Base-by-base conservation (phyloP, 2,888 invertebrate species). In the Prosapia bicincta region DNA sequence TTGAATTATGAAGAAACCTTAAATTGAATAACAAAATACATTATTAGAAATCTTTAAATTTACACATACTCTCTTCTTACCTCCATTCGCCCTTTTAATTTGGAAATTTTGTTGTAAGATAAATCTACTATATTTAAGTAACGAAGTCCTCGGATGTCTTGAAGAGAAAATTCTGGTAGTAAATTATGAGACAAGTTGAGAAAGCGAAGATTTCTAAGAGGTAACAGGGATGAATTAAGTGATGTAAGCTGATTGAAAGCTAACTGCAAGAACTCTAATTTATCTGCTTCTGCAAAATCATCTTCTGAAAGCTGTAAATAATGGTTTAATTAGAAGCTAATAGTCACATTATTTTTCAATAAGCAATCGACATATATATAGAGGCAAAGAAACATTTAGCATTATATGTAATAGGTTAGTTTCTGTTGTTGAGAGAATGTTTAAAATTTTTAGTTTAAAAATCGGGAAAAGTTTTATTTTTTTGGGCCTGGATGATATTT, bases 131-230 rank as follows among this genome's bases (percentile, higher is more conserved):
- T 87, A 69, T 89, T 89, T n/a, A 95, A 85, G 78, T 89, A 88
- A 79, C 89, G 89, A 76, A 95, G 84, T 0, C 94, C 94, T 76
- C 91, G 90, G 68, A 95, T 89, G 84, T 95, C 93, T 83, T 92
- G 90, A 82, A 95, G 88, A 0, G 93, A 93, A 85, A 95, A 95
- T 82, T 93, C 93, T 0, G 88, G 87, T 75, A 95, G 87, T 54
- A 88, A 87, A 83, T 95, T 95, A 83, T 91, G 90, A 0, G 93
- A 93, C 78, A 95, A 86, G 85, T 94, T 94, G 66, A 93, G 87
- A 79, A 88, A 89, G 79, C 88, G 88, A 25, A 95, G 85, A 10
- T 90, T 89, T 80, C 89, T 88, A 71, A 95, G 85, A 66, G 91
- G 90, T 80, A 90, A 86, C 66, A 95, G 83, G 0, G 94, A 93